phyloP scores from a whole-genome alignment of 1,140 invertebrate species.

The Yoshiicerus persimilis region DNA sequence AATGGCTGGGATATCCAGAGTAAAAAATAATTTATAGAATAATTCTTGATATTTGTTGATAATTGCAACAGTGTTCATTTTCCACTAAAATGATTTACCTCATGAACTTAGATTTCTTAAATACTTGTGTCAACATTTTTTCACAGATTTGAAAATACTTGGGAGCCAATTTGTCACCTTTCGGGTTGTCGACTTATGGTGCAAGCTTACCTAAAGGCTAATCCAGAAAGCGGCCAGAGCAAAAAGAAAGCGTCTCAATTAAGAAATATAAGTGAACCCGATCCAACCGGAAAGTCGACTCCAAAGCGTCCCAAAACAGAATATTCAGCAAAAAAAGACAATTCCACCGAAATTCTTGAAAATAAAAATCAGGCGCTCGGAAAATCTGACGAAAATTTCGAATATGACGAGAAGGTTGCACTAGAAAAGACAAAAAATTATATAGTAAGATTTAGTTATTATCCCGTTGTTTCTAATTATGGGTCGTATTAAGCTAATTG shows the following conservation, averaged over 20 bases:
- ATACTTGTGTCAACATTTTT: no score
- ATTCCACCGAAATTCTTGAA: no score
- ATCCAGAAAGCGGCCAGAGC: no score
- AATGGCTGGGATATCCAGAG: constrained; percentile 30
- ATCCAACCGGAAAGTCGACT: not conserved
- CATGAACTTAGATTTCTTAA: no score
- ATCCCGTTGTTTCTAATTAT: not conserved
- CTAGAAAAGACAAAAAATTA: not conserved
- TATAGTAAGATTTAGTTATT: not conserved
- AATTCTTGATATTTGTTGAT: not conserved
- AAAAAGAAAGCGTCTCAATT: not conserved
- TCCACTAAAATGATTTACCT: no score
- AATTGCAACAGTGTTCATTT: no score
- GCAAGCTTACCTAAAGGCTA: not conserved
- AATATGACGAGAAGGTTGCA: not conserved
- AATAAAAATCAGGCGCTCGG: no score
- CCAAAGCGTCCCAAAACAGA: not conserved
- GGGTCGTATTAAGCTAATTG: not conserved
- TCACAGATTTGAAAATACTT: constrained; percentile 8
- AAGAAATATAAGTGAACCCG: not conserved
- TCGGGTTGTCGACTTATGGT: not conserved
- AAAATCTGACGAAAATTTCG: not conserved
- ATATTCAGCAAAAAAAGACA: not conserved
- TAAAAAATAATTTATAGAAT: not conserved
- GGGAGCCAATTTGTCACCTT: constrained; percentile 10